Base-by-base conservation (phyloP, 1,140 invertebrate genomes). In the Drosophila grimshawi region DNA sequence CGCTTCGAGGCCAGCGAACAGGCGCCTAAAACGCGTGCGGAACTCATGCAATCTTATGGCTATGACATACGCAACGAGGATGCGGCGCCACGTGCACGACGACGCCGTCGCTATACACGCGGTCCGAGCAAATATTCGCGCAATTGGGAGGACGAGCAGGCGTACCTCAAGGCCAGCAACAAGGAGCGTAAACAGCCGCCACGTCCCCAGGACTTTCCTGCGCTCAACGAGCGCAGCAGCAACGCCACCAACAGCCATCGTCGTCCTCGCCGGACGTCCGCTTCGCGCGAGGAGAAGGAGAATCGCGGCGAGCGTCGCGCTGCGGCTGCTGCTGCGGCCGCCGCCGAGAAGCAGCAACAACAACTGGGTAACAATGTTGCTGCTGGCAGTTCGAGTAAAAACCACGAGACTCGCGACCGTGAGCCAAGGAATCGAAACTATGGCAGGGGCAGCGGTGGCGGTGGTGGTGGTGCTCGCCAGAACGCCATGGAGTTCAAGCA, bases 41-140 rank as follows among this genome's bases (percentile, higher is more conserved):
- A 99, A 93, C 91, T 99, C 4, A 95, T 98, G 51, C 94, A 96
- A 2, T 94, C 96, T 43, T 99, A 99, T 93, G 98, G 98, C 3
- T 99, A 99, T 93, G 98, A 99, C 89, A 99, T 99, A 59, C 93
- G 98, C 55, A 97, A 96, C 80, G 97, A 98, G 93, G 97, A 98
- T 91, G 97, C 97, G 0, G 96, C 97, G 11, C 97, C 97, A 6
- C 95, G 97, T 80, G 97, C 97, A 0, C 93, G 97, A 53, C 95
- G 97, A 78, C 95, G 97, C 69, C 94, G 97, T 77, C 93, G 96
- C 93, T 98, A 98, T 92, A 97, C 96, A 0, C 96, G 97, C 62
- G 97, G 97, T 4, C 97, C 97, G 0, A 97, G 96, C 85, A 98
- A 98, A 91, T 98, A 98, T 91, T 97, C 96, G 0, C 94, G 97